Conservation (phyloP, 2,888 invertebrate genomes). For the Limnephilus auricula region DNA sequence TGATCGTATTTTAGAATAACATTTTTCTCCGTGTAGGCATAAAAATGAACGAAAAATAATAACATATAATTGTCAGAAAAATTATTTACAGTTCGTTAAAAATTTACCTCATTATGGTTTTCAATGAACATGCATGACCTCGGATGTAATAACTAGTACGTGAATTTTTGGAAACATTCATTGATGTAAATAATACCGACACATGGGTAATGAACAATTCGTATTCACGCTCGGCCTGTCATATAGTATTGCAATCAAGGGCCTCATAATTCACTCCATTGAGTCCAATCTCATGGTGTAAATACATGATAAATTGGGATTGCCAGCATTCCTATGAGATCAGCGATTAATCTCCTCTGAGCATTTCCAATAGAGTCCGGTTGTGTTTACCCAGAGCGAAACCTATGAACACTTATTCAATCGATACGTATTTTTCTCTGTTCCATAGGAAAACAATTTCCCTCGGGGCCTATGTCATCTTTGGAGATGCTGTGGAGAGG, state of each 20-base stretch:
- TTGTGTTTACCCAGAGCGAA: neutral
- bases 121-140: neutral
- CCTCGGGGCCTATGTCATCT: too few species aligned
- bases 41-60: too few species aligned
- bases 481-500: too few species aligned
- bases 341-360: neutral
- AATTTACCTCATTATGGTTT: too few species aligned
- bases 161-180: neutral
- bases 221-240: neutral
- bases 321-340: neutral
- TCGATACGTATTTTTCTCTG: neutral
- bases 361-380: neutral
- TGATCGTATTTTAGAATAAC: too few species aligned
- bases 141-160: neutral
- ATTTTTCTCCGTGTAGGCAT: too few species aligned
- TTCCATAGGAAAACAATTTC: too few species aligned
- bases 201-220: neutral
- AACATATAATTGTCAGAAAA: too few species aligned
- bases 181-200: neutral
- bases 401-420: neutral
- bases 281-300: neutral
- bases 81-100: too few species aligned
- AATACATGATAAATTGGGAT: neutral
- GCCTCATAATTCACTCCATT: neutral
- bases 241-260: neutral